Base-by-base conservation (phyloP, 2,113 vertebrate genomes). In the Rissa tridactyla region DNA sequence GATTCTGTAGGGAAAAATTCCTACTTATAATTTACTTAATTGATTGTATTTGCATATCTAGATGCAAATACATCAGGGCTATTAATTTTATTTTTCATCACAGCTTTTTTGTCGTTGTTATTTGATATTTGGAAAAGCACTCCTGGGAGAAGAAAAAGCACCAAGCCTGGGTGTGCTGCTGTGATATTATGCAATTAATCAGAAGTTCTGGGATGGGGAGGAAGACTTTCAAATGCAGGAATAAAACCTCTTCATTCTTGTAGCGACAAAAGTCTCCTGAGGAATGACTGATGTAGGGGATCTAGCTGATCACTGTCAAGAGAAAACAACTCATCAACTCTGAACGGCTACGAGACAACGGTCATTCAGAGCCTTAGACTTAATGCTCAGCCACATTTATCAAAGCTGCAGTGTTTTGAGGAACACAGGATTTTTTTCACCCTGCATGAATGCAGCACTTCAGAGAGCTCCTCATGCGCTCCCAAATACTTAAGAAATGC, bases 401-500 rank as follows among this genome's bases (percentile, higher is more conserved):
- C 86, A 96, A 95, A 96, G 76, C 58, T 5, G 2, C 94, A 86
- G 86, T 12, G 2, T 52, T 95, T 76, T 11, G 2, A 89, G 78
- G 84, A 88, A 86, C 52, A 65, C 62, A 90, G 72, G 70, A 75
- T 51, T n/a, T 73, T 90, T 86, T 90, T 38, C 75, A 79, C 15
- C 61, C 68, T 87, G 55, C 5, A 22, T 18, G 23, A 92, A 65
- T 19, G 58, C 38, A 86, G 78, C 44, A 60, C 55, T 79, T 88
- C 51, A 90, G 64, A 93, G 46, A 75, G 90, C 26, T 80, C 14
- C 54, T 72, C 7, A 1, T 17, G 15, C 2, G 12, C 69, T 69
- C 72, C 38, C 88, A 97, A 96, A 94, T 80, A n/a, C 61, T 79
- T 26, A 49, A 71, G 71, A 95, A 84, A 91, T 54, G 64, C 57